A percentile compares a stretch with the other conserved stretches of the same genome.
Conservation (phyloP, 2,888 invertebrate genomes). For the Eristalinus sepulchralis region DNA sequence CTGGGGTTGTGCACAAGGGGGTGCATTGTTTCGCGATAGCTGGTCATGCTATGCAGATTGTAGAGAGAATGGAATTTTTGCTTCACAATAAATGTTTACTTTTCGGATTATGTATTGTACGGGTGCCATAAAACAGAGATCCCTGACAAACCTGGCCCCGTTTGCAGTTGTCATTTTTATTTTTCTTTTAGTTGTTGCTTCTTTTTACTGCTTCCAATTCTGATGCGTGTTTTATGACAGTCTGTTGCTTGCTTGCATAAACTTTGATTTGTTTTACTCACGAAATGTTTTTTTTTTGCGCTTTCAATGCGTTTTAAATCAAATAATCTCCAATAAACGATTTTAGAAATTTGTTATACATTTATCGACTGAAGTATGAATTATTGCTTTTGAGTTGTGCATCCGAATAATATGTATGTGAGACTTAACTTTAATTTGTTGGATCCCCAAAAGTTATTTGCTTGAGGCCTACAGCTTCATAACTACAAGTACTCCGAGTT, state of each 20-base stretch:
- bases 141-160: background rate
- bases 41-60: background rate
- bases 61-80: conserved; percentile 4
- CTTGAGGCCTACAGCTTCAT: no score
- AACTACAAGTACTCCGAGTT: no score
- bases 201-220: background rate
- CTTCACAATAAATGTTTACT: conserved; percentile 27
- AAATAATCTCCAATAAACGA: no score
- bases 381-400: no score
- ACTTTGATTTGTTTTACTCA: background rate
- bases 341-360: no score
- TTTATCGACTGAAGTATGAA: no score
- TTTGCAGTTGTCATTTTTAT: no score
- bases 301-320: no score
- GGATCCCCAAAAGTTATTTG: no score
- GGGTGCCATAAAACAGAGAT: background rate
- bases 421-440: no score
- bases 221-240: background rate
- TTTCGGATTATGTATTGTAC: conserved; percentile 1
- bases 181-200: background rate
- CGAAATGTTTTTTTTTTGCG: no score
- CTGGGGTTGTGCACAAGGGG: background rate
- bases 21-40: conserved; percentile 12
- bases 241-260: background rate
- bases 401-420: no score